Base-by-base conservation (phyloP, 2,113 vertebrate genomes). In the Paratilapia polleni region DNA sequence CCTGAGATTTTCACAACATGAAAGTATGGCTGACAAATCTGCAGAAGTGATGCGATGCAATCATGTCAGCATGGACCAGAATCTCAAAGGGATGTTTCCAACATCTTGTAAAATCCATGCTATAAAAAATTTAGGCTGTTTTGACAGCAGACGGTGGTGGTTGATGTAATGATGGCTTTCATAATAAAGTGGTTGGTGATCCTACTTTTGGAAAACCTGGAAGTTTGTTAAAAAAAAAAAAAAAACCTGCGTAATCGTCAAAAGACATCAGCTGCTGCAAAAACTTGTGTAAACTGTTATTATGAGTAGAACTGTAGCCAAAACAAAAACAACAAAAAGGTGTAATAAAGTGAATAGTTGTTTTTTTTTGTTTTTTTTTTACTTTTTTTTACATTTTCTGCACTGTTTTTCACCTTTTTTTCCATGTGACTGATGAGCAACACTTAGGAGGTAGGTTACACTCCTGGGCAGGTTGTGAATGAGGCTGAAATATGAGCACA, bases 401-500 rank as follows among this genome's bases (percentile, higher is more conserved):
- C 41, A 26, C 47, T 15, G 19, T 28, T 20, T 76, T 43, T 26
- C 8, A 61, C 36, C 10, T 31, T 54, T 38, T 38, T 34, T 56
- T 14, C 14, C 8, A 7, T 70, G 26, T 87, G 88, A 89, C 63
- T 76, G 70, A 86, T 88, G 73, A 78, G 75, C 26, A 82, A 73
- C 84, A 89, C 64, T 90, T 83, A 81, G 5, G 24, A 86, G 64
- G 85, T 34, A 49, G 62, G 78, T 66, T 70, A 17, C 28, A 57
- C 61, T 82, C 76, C 59, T 43, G 43, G 58, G 38, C 56, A 81
- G 84, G 75, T 62, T 77, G 77, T 75, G 66, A 83, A 70, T 28
- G 63, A 64, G 78, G 47, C 64, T 77, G 81, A 89, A 77, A 81
- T 84, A 87, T 79, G 85, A 60, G 68, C 62, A 38, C 87, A 89